phyloP scores from a whole-genome alignment of 2,797 vertebrate genomes.

The Distichodus sexfasciatus region DNA sequence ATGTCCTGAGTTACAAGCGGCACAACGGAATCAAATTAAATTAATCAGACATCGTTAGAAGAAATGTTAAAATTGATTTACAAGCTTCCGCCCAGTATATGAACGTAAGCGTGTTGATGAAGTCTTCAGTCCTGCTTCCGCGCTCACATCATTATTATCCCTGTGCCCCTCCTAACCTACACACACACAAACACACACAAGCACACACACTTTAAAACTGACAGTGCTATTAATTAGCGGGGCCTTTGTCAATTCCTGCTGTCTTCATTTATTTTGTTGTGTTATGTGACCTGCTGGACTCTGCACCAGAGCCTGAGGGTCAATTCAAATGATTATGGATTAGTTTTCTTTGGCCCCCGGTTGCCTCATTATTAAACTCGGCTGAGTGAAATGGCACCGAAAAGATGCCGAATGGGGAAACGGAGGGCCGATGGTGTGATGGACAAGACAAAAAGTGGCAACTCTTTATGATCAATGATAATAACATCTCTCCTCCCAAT shows the following conservation, averaged over 20 bases:
- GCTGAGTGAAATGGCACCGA: conserved; percentile 43
- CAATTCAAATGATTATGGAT: conserved; percentile 64
- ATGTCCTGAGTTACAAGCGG: conserved; percentile 42
- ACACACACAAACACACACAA: too few relatives aligned
- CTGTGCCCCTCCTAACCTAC: background rate
- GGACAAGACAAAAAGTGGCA: conserved; percentile 41
- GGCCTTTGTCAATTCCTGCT: conserved; percentile 55
- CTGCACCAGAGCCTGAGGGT: conserved; percentile 58
- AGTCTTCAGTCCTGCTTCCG: conserved; percentile 24
- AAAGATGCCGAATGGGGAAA: too few relatives aligned
- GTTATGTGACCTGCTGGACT: conserved; percentile 43
- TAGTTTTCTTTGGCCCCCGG: conserved; percentile 58
- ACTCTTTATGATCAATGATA: conserved; percentile 44
- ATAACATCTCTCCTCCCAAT: conserved; percentile 29
- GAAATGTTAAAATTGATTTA: conserved; percentile 56
- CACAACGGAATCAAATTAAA: conserved; percentile 54
- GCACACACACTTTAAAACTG: conserved; percentile 52
- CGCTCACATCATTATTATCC: too few relatives aligned
- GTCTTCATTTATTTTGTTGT: conserved; percentile 65
- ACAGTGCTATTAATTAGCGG: conserved; percentile 63
- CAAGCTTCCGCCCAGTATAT: conserved; percentile 40
- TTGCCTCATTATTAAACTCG: conserved; percentile 31
- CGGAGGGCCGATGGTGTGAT: conserved; percentile 17
- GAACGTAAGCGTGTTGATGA: conserved; percentile 42
- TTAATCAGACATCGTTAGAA: conserved; percentile 57